Evolutionary conservation across 2,888 invertebrate species (phyloP).

Genomic region (Agriopis aurantiaria): DNA sequence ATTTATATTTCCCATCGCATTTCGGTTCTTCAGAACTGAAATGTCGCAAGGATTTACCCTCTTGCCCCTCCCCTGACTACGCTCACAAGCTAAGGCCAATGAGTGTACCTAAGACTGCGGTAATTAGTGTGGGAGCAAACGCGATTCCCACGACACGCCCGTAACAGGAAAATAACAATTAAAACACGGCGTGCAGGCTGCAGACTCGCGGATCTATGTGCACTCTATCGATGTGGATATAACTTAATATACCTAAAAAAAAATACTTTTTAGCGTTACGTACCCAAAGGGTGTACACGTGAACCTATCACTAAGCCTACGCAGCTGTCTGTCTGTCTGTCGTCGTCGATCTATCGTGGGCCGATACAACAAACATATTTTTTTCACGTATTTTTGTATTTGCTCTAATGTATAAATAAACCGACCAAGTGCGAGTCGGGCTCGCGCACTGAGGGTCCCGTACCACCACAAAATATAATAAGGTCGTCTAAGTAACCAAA

Average conservation of each 20-base stretch:
- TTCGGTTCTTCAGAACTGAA: neutral
- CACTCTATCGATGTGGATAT: neutral
- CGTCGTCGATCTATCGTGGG: too few species aligned
- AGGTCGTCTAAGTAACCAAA: too few species aligned
- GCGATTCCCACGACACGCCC: slow-evolving; percentile 74
- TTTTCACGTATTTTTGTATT: too few species aligned
- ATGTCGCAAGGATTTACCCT: neutral
- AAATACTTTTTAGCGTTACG: too few species aligned
- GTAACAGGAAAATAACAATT: slow-evolving; percentile 73
- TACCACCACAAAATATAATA: too few species aligned
- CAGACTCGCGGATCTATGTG: slow-evolving; percentile 9
- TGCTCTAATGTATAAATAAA: too few species aligned
- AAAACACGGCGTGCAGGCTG: slow-evolving; percentile 54
- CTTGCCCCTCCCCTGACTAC: slow-evolving; percentile 7
- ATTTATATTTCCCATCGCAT: neutral
- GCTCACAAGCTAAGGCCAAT: slow-evolving; percentile 55
- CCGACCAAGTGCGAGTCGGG: too few species aligned
- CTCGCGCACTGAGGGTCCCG: too few species aligned
- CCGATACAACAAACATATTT: too few species aligned
- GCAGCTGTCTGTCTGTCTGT: too few species aligned
- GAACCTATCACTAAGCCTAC: too few species aligned
- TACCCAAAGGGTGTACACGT: too few species aligned
- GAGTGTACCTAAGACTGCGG: slow-evolving; percentile 62
- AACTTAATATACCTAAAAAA: neutral
- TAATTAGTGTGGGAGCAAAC: slow-evolving; percentile 80